phyloP scores from a whole-genome alignment of 2,113 vertebrate species.

The Zapornia atra region DNA sequence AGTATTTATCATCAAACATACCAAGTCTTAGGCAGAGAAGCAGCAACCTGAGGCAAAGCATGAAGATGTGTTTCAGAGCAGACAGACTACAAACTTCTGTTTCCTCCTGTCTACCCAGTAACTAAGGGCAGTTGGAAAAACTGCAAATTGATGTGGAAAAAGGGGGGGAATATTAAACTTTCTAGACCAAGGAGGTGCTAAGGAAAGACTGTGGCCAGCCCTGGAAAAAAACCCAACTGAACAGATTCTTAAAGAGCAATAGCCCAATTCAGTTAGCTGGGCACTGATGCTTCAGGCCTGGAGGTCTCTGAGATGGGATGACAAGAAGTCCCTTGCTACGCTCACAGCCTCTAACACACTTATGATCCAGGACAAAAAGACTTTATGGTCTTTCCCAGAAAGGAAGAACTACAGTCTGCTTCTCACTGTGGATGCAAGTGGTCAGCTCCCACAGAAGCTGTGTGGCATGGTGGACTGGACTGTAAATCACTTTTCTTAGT shows the following conservation, averaged over 20 bases:
- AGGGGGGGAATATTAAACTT: not conserved
- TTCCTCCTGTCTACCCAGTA: not conserved
- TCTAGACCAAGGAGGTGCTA: not conserved
- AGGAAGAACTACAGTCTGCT: not conserved
- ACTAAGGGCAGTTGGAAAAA: not conserved
- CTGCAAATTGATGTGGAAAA: not conserved
- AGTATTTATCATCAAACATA: not conserved
- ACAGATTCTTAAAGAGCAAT: not conserved
- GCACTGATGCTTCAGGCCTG: not conserved
- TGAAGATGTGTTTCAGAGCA: not conserved
- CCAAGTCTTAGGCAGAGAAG: not conserved
- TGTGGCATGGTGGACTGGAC: not conserved
- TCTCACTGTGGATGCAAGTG: not conserved
- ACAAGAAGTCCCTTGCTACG: not conserved
- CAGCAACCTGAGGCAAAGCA: not conserved
- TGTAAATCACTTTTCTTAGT: not conserved
- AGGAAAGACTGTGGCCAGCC: not conserved
- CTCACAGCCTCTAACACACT: not conserved
- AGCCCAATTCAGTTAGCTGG: not conserved
- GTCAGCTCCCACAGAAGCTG: not conserved
- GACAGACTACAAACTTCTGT: not conserved
- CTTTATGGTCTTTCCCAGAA: not conserved
- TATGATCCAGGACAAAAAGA: not conserved
- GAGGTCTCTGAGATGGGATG: not conserved
- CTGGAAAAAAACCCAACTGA: not conserved